Base-by-base conservation (phyloP, 2,888 invertebrate species). In the Parnassius orleans region DNA sequence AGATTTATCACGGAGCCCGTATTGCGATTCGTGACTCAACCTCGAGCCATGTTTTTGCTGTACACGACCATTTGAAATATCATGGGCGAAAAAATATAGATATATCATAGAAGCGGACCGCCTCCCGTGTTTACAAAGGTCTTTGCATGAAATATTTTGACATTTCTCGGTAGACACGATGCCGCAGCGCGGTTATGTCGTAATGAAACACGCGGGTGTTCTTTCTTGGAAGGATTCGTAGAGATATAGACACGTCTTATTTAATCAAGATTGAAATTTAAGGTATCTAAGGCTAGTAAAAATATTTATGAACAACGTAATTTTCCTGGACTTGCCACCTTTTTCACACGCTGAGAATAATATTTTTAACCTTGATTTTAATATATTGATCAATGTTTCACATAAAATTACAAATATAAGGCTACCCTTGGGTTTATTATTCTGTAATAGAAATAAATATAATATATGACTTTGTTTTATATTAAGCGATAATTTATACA, bases 1-100 rank as follows among this genome's bases (percentile, higher is more conserved):
- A 90, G 89, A 91, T 90, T 90, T 90, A 90, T 89, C 86, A 77
- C 83, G 75, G 80, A 76, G 72, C 70, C 80, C 79, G 80, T 84
- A 86, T 86, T 86, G 86, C 84, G 79, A 84, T 82, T 84, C 84
- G 82, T 86, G 83, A 78, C 77, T 80, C 68, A 68, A 69, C 75
- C 79, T 74, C 65, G 76, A 74, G 80, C 79, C 82, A 76, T 76
- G 83, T 83, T 86, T 84, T 84, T 83, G 79, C 80, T 65, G 67
- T 72, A 67, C 73, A 76, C n/a, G 48, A 14, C 72, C 70, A 66
- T 33, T 33, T 71, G 77, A 79, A 78, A 75, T 77, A 75, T 67
- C 48, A 69, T 64, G 65, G 72, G 68, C 70, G 80, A 84, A 86
- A 82, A 88, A 87, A 83, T 81, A 80, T 75, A 84, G 76, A 84